Percentiles rank a stretch among this genome's conserved stretches.
Evolutionary conservation across 1,140 invertebrate species (phyloP).

Genomic region (Ips nitidus): DNA sequence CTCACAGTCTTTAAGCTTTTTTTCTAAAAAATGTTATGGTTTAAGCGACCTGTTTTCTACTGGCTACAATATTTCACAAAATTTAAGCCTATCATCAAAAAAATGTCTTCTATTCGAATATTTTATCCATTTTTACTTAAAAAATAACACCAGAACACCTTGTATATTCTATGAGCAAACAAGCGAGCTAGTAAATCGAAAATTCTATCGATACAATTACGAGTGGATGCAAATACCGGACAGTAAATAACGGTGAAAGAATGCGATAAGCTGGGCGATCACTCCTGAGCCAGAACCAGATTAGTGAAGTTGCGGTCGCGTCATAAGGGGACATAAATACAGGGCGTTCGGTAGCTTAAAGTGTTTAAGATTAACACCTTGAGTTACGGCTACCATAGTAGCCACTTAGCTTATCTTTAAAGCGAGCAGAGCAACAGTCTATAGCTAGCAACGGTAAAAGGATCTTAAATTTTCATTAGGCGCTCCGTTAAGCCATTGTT

Average conservation of each 20-base stretch:
- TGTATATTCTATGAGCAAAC: no score
- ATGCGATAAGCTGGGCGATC: slow-evolving; percentile 20
- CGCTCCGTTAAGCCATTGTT: slow-evolving; percentile 22
- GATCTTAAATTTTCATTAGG: slow-evolving; percentile 35
- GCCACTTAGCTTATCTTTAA: slow-evolving; percentile 36
- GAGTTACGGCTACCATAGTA: slow-evolving; percentile 32
- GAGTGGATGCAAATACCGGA: slow-evolving; percentile 26
- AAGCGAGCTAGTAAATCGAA: no score
- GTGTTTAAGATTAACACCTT: slow-evolving; percentile 38
- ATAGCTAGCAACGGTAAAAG: slow-evolving; percentile 26
- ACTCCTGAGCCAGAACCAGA: slow-evolving; percentile 16
- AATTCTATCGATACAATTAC: no score
- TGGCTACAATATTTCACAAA: no score
- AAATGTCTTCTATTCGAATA: no score
- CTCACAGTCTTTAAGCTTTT: no score
- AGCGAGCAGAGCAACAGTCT: slow-evolving; percentile 14
- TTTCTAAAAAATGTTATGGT: no score
- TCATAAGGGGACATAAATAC: slow-evolving; percentile 34
- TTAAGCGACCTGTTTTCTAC: no score
- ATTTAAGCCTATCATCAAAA: no score
- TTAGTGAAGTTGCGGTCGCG: slow-evolving; percentile 26
- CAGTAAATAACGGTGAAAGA: slow-evolving; percentile 30
- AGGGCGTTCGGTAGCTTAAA: slow-evolving; percentile 29
- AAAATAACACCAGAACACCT: no score
- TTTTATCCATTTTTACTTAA: no score